Percentiles rank a stretch among this genome's conserved stretches.
Evolutionary conservation across 2,113 vertebrate species (phyloP).

Genomic region (Scatophagus argus): DNA sequence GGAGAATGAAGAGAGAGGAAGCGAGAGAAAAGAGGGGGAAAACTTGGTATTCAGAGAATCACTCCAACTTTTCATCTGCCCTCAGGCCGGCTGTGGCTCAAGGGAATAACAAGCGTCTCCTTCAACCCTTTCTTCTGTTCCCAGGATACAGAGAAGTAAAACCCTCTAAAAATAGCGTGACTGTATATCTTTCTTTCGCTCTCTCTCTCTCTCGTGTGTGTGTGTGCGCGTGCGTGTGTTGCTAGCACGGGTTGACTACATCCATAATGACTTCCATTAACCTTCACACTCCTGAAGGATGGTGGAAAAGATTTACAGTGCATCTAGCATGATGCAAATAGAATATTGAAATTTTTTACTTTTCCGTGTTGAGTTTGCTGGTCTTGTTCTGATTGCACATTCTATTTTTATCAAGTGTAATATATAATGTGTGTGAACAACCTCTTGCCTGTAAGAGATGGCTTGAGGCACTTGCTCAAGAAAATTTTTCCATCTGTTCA

Average conservation of each 20-base stretch:
- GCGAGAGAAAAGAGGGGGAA: constrained; percentile 35
- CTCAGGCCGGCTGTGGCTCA: constrained; percentile 69
- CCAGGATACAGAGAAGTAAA: constrained; percentile 71
- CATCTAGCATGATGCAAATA: constrained; percentile 37
- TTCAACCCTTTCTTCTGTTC: constrained; percentile 71
- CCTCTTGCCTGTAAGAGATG: constrained; percentile 6
- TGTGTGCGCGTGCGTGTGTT: background rate
- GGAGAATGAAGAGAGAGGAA: constrained; percentile 23
- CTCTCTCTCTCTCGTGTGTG: no score
- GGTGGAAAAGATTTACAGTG: constrained; percentile 49
- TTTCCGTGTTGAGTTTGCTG: constrained; percentile 1
- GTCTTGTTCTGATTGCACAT: background rate
- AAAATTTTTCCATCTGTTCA: constrained; percentile 16
- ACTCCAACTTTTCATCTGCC: constrained; percentile 75
- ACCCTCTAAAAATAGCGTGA: constrained; percentile 76
- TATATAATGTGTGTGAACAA: constrained; percentile 21
- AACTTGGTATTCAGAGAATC: constrained; percentile 71
- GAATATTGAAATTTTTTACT: background rate
- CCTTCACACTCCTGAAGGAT: constrained; percentile 68
- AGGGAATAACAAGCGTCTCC: constrained; percentile 80
- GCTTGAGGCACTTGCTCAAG: constrained; percentile 14
- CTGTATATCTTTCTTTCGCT: constrained; percentile 73
- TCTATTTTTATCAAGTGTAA: constrained; percentile 23
- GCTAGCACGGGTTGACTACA: constrained; percentile 53
- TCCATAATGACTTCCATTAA: constrained; percentile 81